Evolutionary conservation across 2,888 invertebrate genomes (phyloP).

Genomic region (Thecocarcelia acutangulata): DNA sequence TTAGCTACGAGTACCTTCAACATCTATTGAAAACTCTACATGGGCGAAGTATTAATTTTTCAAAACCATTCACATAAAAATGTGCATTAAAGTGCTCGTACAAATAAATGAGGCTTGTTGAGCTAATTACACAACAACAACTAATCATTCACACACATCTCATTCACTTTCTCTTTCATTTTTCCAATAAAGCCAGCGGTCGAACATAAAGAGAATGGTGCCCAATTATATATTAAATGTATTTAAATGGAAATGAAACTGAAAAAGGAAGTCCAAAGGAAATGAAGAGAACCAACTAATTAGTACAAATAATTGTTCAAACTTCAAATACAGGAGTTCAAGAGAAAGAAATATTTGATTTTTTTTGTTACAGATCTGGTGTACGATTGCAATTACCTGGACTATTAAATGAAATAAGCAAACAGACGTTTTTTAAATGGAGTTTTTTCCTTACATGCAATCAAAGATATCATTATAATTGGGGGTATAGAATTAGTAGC

Average conservation of each 20-base stretch:
- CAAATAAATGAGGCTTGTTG: slow-evolving; percentile 52
- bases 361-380: not conserved
- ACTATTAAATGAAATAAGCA: too few relatives aligned
- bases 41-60: slow-evolving; percentile 51
- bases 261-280: slow-evolving; percentile 59
- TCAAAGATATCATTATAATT: too few relatives aligned
- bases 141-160: slow-evolving; percentile 25
- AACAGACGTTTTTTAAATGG: too few relatives aligned
- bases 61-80: slow-evolving; percentile 57
- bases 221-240: slow-evolving; percentile 7
- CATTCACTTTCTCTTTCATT: slow-evolving; percentile 56
- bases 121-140: slow-evolving; percentile 52
- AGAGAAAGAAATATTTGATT: not conserved
- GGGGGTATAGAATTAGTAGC: too few relatives aligned
- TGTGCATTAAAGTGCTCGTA: slow-evolving; percentile 32
- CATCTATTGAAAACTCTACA: slow-evolving; percentile 4
- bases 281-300: slow-evolving; percentile 74
- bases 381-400: too few relatives aligned
- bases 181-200: slow-evolving; percentile 7
- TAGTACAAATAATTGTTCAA: slow-evolving; percentile 78
- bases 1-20: too few relatives aligned
- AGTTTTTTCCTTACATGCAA: too few relatives aligned
- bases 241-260: slow-evolving; percentile 43
- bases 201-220: slow-evolving; percentile 54
- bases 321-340: slow-evolving; percentile 74